Base-by-base conservation (phyloP, 2,797 vertebrate genomes). In the Buphagus erythrorhynchus region DNA sequence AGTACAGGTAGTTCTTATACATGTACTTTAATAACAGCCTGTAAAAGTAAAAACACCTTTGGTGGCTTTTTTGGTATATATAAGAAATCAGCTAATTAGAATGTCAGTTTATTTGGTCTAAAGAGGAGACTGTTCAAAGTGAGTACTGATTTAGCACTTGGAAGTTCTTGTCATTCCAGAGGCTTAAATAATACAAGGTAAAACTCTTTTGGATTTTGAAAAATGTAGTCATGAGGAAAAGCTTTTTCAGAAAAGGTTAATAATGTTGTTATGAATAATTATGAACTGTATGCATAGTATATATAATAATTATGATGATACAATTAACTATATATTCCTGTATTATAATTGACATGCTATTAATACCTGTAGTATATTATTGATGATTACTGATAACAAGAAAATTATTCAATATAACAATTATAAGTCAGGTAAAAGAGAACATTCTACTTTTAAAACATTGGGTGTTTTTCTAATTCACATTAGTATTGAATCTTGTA, bases 401-500 rank as follows among this genome's bases (percentile, higher is more conserved):
- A 38, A 73, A 67, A 24, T 48, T 42, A 58, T 73, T 73, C 3
- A 36, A 36, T 77, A 16, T 51, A 55, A 17, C 13, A 66, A 46
- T 76, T 80, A 6, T 42, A 36, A 67, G 24, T 28, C 52, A 81
- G 33, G 8, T 67, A 43, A 86, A 72, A 58, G n/a, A 58, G 35
- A 58, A 36, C 14, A 54, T 66, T 31, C 16, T 66, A 29, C n/a
- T 54, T 76, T 42, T 49, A 69, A 86, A 88, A 21, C 16, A 18
- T 11, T 0, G 3, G 11, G 7, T 0, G 0, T 1, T 54, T 65
- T 65, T 72, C 52, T 5, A 3, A 46, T 71, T 90, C 15, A 28
- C 17, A 2, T 45, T 55, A 22, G 38, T 36, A 36, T 35, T 51
- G 20, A 45, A 31, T 87, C 14, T 68, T 59, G 1, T 55, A 1